Conservation (phyloP, 2,113 vertebrate species). For the Coturnix japonica region DNA sequence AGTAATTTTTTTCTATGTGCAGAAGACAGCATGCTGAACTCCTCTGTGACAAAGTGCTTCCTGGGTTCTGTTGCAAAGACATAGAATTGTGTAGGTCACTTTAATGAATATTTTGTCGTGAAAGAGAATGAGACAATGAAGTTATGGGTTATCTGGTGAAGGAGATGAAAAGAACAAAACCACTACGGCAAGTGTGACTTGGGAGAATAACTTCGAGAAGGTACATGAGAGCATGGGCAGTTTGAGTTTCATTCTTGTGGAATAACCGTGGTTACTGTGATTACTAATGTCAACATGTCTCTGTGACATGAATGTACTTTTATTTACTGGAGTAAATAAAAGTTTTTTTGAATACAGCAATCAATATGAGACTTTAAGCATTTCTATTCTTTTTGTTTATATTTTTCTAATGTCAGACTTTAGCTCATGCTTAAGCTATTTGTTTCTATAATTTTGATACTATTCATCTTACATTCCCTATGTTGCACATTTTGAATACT, state of each 20-base stretch:
- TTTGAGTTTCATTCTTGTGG: background rate
- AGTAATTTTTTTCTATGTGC: background rate
- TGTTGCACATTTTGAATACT: background rate
- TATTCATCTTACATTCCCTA: background rate
- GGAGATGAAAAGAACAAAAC: background rate
- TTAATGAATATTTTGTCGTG: background rate
- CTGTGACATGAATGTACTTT: background rate
- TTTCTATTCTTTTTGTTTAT: background rate
- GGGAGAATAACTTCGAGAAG: background rate
- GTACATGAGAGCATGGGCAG: fast-evolving
- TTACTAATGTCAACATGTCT: background rate
- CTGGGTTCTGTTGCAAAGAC: background rate
- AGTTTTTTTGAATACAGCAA: background rate
- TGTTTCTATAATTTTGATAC: fast-evolving
- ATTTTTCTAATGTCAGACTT: background rate
- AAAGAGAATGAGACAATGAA: background rate
- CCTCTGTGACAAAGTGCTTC: background rate
- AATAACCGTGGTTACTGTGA: background rate
- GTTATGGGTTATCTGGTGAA: background rate
- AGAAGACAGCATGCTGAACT: background rate
- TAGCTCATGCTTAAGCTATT: background rate
- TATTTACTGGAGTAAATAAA: too few species aligned
- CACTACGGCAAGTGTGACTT: background rate
- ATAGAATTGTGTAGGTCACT: background rate
- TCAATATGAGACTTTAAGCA: background rate